Conservation (phyloP, 2,797 vertebrate genomes). For the Xerus rutilus region DNA sequence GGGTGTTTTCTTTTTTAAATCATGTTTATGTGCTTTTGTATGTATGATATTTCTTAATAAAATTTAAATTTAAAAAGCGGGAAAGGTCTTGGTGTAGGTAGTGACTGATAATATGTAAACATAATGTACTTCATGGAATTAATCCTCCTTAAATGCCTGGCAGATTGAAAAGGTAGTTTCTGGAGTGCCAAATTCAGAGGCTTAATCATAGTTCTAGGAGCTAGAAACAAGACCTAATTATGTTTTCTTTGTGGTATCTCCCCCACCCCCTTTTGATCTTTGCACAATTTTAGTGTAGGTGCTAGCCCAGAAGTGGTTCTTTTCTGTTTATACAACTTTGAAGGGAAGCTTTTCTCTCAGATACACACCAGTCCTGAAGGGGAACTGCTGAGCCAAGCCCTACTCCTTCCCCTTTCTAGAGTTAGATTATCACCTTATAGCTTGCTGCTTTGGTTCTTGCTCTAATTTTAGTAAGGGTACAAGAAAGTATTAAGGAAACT, state of each 20-base stretch:
- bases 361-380: neutral
- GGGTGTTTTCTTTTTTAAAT: slow-evolving; percentile 41
- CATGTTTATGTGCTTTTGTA: slow-evolving; percentile 76
- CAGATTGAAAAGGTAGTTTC: neutral
- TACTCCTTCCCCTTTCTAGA: neutral
- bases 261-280: neutral
- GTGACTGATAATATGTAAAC: slow-evolving; percentile 47
- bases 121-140: neutral
- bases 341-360: neutral
- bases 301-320: neutral
- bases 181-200: neutral
- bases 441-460: neutral
- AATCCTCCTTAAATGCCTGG: neutral
- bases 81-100: slow-evolving; percentile 73
- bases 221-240: neutral
- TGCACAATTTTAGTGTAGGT: neutral
- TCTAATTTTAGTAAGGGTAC: neutral
- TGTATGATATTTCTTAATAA: slow-evolving; percentile 79
- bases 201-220: neutral
- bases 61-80: slow-evolving; percentile 68
- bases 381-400: neutral
- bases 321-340: neutral
- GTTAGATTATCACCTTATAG: neutral
- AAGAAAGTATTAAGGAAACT: neutral
- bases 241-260: neutral